Conservation (phyloP, 2,797 vertebrate species). For the Bovichtus variegatus region DNA sequence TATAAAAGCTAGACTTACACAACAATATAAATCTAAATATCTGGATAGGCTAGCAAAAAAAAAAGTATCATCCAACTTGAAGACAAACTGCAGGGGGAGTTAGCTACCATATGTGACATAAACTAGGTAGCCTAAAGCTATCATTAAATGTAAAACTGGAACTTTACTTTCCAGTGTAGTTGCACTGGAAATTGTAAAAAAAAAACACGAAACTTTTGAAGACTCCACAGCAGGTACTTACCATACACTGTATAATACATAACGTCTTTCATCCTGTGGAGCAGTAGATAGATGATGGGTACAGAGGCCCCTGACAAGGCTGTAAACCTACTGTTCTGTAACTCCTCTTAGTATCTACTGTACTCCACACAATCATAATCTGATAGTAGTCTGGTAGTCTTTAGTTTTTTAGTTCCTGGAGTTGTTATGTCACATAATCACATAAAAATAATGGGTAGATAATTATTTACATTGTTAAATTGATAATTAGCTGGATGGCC, state of each 20-base stretch:
- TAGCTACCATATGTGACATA: not conserved
- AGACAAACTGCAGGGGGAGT: not conserved
- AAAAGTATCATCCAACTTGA: not conserved
- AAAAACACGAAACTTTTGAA: constrained; percentile 33
- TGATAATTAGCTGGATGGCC: not conserved
- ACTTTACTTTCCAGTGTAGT: constrained; percentile 5
- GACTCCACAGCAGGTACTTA: constrained; percentile 45
- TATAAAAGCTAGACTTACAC: not conserved
- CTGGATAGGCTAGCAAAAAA: not conserved
- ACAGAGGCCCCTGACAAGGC: constrained; percentile 52
- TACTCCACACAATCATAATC: constrained; percentile 39
- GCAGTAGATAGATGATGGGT: constrained; percentile 57
- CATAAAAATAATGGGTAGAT: not conserved
- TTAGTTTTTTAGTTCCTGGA: too few species aligned
- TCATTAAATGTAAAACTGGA: not conserved
- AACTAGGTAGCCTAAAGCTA: not conserved
- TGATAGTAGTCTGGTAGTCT: too few species aligned
- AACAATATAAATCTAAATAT: not conserved
- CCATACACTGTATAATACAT: constrained; percentile 57
- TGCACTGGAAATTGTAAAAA: constrained; percentile 19
- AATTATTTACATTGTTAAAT: not conserved
- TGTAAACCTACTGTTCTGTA: constrained; percentile 24
- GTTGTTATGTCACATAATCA: not conserved
- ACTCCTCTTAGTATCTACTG: constrained; percentile 53
- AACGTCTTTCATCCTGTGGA: constrained; percentile 45